These are phyloP conservation scores for Lumbricus terrestris DNA, from an alignment of 2,888 invertebrate species.

Conservation along the genomic window DNA sequence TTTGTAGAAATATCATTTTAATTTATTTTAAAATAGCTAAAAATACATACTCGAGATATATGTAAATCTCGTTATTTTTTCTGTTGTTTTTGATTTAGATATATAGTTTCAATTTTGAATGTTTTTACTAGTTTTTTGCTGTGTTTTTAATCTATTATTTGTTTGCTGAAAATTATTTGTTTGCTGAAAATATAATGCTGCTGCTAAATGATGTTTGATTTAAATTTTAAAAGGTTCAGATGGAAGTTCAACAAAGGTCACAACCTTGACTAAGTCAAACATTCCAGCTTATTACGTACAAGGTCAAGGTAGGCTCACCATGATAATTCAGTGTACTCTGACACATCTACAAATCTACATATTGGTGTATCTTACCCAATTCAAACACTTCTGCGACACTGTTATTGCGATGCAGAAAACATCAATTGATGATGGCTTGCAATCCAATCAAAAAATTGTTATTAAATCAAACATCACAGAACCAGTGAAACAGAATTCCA, in stretches of 20 bases:
- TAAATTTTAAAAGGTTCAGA: constrained; percentile 5
- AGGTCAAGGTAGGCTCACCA: neutral
- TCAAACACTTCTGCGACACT: neutral
- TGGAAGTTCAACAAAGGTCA: neutral
- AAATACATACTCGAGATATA: neutral
- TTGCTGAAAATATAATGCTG: neutral
- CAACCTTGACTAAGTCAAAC: neutral
- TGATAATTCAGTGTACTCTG: neutral
- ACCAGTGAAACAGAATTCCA: too few relatives aligned
- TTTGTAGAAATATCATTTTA: neutral
- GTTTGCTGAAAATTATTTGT: neutral
- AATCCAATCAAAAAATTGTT: too few relatives aligned
- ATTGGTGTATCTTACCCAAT: neutral
- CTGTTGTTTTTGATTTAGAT: neutral
- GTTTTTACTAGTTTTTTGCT: neutral
- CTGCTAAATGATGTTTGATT: neutral
- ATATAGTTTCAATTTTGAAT: neutral
- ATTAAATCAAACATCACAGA: too few relatives aligned
- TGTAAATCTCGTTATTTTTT: neutral
- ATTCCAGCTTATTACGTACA: constrained; percentile 14
- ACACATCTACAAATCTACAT: neutral
- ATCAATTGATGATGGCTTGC: neutral
- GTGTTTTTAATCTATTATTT: neutral
- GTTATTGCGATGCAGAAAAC: neutral
- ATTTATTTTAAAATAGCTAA: neutral